Conservation (phyloP, 2,797 vertebrate genomes). For the Merluccius polli region DNA sequence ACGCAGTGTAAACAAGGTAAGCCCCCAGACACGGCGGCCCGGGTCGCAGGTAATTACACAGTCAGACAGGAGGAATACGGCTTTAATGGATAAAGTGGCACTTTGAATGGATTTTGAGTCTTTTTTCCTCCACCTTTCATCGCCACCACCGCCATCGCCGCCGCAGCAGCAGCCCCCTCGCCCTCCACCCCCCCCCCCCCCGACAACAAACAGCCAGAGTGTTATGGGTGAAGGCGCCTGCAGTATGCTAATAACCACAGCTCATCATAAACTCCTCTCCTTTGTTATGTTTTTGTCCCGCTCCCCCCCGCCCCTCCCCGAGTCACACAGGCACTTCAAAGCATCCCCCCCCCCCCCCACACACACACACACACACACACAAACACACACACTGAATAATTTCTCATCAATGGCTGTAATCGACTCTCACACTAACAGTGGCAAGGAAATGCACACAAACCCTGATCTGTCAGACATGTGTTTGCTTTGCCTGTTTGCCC, state of each 20-base stretch:
- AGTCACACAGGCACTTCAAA: conserved; percentile 69
- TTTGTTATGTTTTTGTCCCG: background rate
- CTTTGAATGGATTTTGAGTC: conserved; percentile 63
- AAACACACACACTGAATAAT: conserved; percentile 42
- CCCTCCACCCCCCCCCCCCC: conserved; percentile 61
- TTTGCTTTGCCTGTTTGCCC: conserved; percentile 77
- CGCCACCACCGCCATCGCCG: conserved; percentile 38
- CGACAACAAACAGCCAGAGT: conserved; percentile 53
- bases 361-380: too few relatives aligned
- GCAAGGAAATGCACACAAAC: conserved; percentile 75
- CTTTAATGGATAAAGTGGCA: conserved; percentile 74
- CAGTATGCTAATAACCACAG: conserved; percentile 69
- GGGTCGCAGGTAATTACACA: conserved; percentile 73
- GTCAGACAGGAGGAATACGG: conserved; percentile 69
- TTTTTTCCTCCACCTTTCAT: conserved; percentile 71
- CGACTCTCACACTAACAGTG: conserved; percentile 68
- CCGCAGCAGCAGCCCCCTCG: too few relatives aligned
- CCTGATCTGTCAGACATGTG: conserved; percentile 80
- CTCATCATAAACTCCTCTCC: conserved; percentile 49
- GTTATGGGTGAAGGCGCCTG: conserved; percentile 64
- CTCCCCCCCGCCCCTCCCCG: conserved; percentile 1
- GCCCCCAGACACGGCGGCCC: conserved; percentile 51
- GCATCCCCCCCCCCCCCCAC: conserved; percentile 19
- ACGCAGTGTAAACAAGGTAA: conserved; percentile 77
- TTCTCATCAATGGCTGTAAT: conserved; percentile 66